Evolutionary conservation across 2,113 vertebrate species (phyloP), one percentile per base, ranked within the genome.

Genomic region (Macrotus californicus): DNA sequence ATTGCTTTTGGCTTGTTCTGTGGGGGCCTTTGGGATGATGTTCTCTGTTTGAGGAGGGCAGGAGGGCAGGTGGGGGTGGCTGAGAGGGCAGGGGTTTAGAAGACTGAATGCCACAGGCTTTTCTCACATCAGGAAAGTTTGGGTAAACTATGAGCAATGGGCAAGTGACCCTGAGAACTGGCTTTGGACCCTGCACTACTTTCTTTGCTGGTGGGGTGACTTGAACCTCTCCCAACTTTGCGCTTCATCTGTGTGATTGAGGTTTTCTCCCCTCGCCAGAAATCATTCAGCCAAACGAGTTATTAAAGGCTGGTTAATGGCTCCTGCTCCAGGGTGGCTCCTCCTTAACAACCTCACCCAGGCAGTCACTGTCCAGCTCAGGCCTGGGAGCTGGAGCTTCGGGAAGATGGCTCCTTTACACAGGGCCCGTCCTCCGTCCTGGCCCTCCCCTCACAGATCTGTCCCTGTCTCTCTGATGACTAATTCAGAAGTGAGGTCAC

Each of bases 211-310:
- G 50, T 0, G 1, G 59, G 69, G 75, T 43, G 50, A 2, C 8
- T n/a, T 15, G 61, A 67, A 26, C 79, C 52, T 34, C 15, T 69
- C 61, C 56, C 6, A 0, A 31, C 90, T 76, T 46, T 31, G 80
- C 0, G 2, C 75, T 80, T 91, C 46, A 34, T 87, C 75, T 84
- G 72, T 89, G 80, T 59, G 93, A 91, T 91, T 59, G 86, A 94
- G 41, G 39, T 82, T 81, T 91, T 90, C 61, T 77, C 50, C 96
- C 64, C 87, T 94, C 87, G 87, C 92, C 95, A 96, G 92, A 95
- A 96, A 93, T 93, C 97, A 92, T 96, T 96, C 95, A 93, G 89
- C 96, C 95, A 94, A 97, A 93, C 94, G 95, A 97, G 93, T 96
- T 97, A 93, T 96, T 97, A 96, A 96, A 97, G 96, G 94, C 89